Base-by-base conservation (phyloP, 2,888 invertebrate species). In the Torymus auratus region DNA sequence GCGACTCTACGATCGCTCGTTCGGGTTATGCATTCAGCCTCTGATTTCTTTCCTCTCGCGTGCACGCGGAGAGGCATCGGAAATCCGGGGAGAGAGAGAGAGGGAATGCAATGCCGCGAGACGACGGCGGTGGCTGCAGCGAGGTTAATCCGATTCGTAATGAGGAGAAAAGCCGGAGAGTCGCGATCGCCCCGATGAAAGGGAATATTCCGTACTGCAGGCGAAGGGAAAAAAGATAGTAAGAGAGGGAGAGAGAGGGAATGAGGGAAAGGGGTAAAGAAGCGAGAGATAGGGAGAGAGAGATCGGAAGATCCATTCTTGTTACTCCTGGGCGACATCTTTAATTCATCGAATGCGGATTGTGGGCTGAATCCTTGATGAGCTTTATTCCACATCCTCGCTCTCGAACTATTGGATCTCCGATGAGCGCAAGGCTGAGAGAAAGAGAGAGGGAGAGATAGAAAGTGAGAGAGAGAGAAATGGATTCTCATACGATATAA, bases 341-440 rank as follows among this genome's bases (percentile, higher is more conserved):
- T 90, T 90, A 90, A 90, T 90, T 90, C 90, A 90, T 89, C 88
- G 89, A 89, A 89, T 89, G 88, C 89, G 90, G 89, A 89, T 90
- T 89, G 89, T 87, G 88, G 90, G 85, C 86, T 90, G 90, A 90
- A 90, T 90, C 87, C 87, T 86, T 88, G 88, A 90, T 89, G 89
- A 90, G 89, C 88, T 89, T 89, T 89, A 90, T 89, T 90, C 89
- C 90, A 89, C 89, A 88, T 90, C 89, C 88, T 87, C 87, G 88
- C 88, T 87, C 87, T 86, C 86, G 85, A 90, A 88, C 89, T 89
- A 89, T 90, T 87, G 89, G 89, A 89, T 88, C 23, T 62, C 20
- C 60, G 88, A 89, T 89, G 75, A 74, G 56, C n/a, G 17, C 11
- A 14, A 12, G 11, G 58, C n/a, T 41, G 41, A 41, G 41, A 41